Evolutionary conservation across 2,113 vertebrate species (phyloP).

Genomic region (Condylura cristata): DNA sequence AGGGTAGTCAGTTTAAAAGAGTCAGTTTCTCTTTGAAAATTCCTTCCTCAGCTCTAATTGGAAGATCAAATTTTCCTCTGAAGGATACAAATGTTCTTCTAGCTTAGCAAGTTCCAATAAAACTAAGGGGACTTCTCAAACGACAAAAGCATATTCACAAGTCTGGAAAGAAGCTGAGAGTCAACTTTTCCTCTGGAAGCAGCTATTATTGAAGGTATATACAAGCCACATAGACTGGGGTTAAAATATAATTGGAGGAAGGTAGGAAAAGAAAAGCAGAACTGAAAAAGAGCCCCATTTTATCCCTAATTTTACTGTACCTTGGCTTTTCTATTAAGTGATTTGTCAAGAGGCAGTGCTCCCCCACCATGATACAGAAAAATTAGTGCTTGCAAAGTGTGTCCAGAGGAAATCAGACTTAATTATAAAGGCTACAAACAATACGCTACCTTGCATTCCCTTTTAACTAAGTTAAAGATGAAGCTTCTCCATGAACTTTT

Average conservation of each 20-base stretch:
- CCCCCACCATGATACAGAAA: not conserved
- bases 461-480: not conserved
- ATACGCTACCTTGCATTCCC: not conserved
- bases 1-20: not conserved
- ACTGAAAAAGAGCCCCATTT: not conserved
- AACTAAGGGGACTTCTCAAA: not conserved
- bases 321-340: not conserved
- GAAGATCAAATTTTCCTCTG: not conserved
- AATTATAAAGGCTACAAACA: not conserved
- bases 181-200: constrained; percentile 63
- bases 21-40: not conserved
- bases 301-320: not conserved
- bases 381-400: not conserved
- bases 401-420: not conserved
- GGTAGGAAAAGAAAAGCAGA: constrained; percentile 28
- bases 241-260: constrained; percentile 63
- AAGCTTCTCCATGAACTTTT: not conserved
- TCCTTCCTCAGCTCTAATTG: constrained; percentile 5
- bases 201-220: constrained; percentile 61
- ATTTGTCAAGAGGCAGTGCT: not conserved
- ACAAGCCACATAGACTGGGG: constrained; percentile 72
- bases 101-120: constrained; percentile 29
- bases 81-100: not conserved
- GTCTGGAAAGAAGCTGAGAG: constrained; percentile 60
- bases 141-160: constrained; percentile 39